Percentiles rank a stretch among this genome's conserved stretches.
These are phyloP conservation scores for Acanthochromis polyacanthus DNA, from an alignment of 2,113 vertebrate species.

Conservation along the genomic window DNA sequence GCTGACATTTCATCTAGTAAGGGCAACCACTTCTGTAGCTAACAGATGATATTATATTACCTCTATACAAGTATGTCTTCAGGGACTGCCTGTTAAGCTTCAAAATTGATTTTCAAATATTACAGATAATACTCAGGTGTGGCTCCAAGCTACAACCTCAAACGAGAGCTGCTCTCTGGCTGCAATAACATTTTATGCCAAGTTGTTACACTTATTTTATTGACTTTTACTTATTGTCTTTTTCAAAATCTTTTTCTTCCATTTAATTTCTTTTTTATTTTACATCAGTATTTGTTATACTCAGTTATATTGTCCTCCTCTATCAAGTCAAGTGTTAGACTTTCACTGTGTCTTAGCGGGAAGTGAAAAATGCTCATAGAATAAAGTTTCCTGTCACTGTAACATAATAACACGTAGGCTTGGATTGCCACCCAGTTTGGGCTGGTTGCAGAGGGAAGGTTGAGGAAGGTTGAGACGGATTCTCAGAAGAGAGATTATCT, in stretches of 20 bases:
- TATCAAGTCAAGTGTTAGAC: background rate
- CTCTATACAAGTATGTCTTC: background rate
- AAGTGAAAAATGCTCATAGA: background rate
- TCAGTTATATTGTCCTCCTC: background rate
- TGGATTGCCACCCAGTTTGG: slow-evolving; percentile 15
- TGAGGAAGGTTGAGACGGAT: slow-evolving; percentile 13
- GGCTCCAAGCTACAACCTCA: background rate
- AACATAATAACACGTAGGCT: slow-evolving; percentile 10
- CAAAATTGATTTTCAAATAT: slow-evolving; percentile 21
- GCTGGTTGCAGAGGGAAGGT: slow-evolving; percentile 20
- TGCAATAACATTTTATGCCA: slow-evolving; percentile 1
- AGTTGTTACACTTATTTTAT: slow-evolving; percentile 2
- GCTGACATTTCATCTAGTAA: background rate
- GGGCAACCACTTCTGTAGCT: background rate
- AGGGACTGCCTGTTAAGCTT: background rate
- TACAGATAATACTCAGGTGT: background rate
- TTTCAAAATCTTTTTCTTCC: background rate
- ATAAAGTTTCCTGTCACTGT: slow-evolving; percentile 1
- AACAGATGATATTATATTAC: background rate
- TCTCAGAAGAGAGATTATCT: slow-evolving; percentile 45
- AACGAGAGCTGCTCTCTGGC: background rate
- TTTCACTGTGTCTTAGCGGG: background rate
- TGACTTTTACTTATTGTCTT: background rate
- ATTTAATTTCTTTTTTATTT: background rate
- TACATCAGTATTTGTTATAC: background rate